Base-by-base conservation (phyloP, 2,888 invertebrate genomes). In the Nycteola revayana region DNA sequence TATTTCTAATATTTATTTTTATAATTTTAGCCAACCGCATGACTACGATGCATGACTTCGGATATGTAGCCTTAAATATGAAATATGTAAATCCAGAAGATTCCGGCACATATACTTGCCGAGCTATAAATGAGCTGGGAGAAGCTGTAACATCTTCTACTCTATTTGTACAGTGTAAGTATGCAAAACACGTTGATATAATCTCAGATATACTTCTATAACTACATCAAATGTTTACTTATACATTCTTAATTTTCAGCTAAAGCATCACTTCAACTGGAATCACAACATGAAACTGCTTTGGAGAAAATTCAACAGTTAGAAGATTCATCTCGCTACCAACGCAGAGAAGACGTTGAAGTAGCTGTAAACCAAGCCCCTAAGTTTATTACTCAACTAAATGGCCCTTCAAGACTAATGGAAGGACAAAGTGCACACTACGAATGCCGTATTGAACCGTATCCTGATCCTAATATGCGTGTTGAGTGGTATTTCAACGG, bases 41-140 rank as follows among this genome's bases (percentile, higher is more conserved):
- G 17, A 95, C 96, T 25, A 97, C 98, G 6, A 96, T 98, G 94
- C 97, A 98, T 72, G 99, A 99, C 76, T 98, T 99, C 75, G 99
- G 99, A 28, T 98, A 98, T 75, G 98, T 98, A 11, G 97, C 98
- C 22, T 89, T 97, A 9, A 97, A 97, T 63, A 95, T 97, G 95
- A 96, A 96, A 73, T 96, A 96, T 62, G 96, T 96, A 0, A 96
- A 96, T 69, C 97, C 98, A 10, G 97, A 97, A 80, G 99, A 99
- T 84, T 96, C 97, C 1, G 98, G 98, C 26, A 96, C 97, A 22
- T 98, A 98, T 78, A 98, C 98, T 1, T 97, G 98, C 74, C 93
- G 97, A 37, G 98, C 98, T 22, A 91, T 93, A 6, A 98, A 98
- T 65, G 96, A 97, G 56, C 89, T 98, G 35, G 98, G 98, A 36